A percentile compares a stretch with the other conserved stretches of the same genome.
Conservation (phyloP, 2,888 invertebrate genomes). For the Mimas tiliae region DNA sequence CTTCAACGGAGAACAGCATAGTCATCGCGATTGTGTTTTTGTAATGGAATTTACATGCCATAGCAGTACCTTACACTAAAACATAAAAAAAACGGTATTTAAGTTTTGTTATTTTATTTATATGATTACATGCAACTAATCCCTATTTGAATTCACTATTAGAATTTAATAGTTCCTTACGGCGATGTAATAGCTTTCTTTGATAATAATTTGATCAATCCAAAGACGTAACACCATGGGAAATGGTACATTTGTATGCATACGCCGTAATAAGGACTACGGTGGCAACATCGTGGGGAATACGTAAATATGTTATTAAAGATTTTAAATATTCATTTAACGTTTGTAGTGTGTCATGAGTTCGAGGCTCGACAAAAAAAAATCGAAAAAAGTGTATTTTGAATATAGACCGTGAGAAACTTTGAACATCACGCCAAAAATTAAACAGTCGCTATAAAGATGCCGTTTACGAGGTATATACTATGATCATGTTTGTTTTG, state of each 20-base stretch:
- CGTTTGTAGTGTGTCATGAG: not conserved
- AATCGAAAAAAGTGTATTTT: not conserved
- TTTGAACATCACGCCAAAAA: not conserved
- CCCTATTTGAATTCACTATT: not conserved
- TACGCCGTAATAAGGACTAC: slow-evolving; percentile 37
- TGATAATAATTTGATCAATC: slow-evolving; percentile 34
- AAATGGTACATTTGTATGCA: slow-evolving; percentile 45
- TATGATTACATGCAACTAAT: not conserved
- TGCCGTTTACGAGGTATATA: not conserved
- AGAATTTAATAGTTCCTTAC: slow-evolving; percentile 33
- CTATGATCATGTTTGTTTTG: no score
- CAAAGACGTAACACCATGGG: slow-evolving; percentile 35
- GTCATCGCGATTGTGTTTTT: no score
- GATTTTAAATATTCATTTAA: slow-evolving; percentile 7
- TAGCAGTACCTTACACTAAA: no score
- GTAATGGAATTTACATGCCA: no score
- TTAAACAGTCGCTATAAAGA: not conserved
- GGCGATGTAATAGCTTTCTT: slow-evolving; percentile 3
- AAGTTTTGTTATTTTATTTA: no score
- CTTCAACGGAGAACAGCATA: no score
- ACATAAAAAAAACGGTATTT: no score
- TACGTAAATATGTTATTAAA: slow-evolving; percentile 23
- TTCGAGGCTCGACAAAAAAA: not conserved
- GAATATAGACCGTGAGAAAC: slow-evolving; percentile 8
- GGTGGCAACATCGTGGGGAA: slow-evolving; percentile 28